Conservation (phyloP, 2,888 invertebrate genomes). For the Pheosia gnoma region DNA sequence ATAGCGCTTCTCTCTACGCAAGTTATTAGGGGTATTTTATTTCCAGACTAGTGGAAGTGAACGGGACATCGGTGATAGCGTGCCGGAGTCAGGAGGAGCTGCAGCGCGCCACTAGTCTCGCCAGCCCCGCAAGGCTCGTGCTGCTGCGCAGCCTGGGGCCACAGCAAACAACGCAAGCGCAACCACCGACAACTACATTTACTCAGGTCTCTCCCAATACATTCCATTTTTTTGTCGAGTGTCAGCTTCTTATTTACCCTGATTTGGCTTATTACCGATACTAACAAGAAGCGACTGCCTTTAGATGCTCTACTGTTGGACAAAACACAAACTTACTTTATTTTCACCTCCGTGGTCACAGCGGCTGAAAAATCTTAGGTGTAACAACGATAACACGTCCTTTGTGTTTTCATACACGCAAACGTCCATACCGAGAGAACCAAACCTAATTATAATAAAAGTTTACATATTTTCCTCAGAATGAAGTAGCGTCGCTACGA, state of each 20-base stretch:
- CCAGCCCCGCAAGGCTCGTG: slow-evolving; percentile 86
- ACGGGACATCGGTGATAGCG: slow-evolving; percentile 89
- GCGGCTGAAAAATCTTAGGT: too few species aligned
- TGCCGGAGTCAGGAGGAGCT: slow-evolving; percentile 89
- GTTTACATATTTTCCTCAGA: slow-evolving; percentile 43
- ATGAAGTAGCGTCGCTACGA: slow-evolving; percentile 81
- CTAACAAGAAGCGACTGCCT: too few species aligned
- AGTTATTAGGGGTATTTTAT: neutral
- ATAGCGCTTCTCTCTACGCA: too few species aligned
- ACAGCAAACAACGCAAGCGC: slow-evolving; percentile 51
- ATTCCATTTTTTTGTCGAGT: too few species aligned
- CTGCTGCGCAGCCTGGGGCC: slow-evolving; percentile 72
- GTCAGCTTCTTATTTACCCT: too few species aligned
- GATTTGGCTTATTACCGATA: too few species aligned
- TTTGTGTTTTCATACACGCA: too few species aligned
- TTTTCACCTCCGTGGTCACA: too few species aligned
- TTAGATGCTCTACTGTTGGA: too few species aligned
- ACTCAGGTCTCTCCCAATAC: slow-evolving; percentile 56
- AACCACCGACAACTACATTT: slow-evolving; percentile 52
- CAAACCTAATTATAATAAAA: neutral
- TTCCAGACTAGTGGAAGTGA: slow-evolving; percentile 90
- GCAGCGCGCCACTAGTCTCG: slow-evolving; percentile 85
- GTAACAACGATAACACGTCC: too few species aligned
- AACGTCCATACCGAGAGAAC: too few species aligned
- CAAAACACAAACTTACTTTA: too few species aligned